These are phyloP conservation scores for Pristiophorus japonicus DNA, from an alignment of 2,113 vertebrate species.

Conservation along the genomic window DNA sequence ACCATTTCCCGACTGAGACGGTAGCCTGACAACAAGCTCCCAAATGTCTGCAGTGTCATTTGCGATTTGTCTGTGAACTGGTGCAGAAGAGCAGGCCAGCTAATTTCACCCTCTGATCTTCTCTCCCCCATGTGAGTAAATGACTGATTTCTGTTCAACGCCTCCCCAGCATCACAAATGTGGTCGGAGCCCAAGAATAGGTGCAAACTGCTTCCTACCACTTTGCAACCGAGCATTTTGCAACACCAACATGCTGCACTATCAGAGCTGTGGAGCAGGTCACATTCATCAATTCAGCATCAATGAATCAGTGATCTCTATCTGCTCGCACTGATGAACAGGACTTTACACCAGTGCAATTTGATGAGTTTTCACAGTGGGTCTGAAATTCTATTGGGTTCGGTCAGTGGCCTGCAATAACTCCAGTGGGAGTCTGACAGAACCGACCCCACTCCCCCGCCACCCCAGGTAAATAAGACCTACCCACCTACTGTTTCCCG, in stretches of 20 bases:
- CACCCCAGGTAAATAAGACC: background rate
- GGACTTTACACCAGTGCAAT: background rate
- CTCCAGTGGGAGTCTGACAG: background rate
- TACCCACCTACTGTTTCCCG: background rate
- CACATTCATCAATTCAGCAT: conserved; percentile 13
- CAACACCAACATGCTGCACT: background rate
- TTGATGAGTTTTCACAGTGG: background rate
- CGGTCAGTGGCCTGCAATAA: background rate
- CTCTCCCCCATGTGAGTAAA: background rate
- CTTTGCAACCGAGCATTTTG: background rate
- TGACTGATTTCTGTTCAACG: background rate
- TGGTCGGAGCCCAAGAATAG: background rate
- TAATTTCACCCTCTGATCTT: conserved; percentile 12
- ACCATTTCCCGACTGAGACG: background rate
- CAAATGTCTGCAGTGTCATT: background rate
- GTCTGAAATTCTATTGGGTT: no score
- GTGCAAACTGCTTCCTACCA: background rate
- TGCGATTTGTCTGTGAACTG: background rate
- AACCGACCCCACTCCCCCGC: no score
- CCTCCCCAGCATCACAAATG: conserved; percentile 9
- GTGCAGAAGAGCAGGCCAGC: conserved; percentile 8
- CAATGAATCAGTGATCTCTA: background rate
- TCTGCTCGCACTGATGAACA: background rate
- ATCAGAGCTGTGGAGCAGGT: background rate
- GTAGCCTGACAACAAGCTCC: background rate